These are phyloP conservation scores for Sturnira hondurensis DNA, from an alignment of 2,113 vertebrate species.

Conservation along the genomic window DNA sequence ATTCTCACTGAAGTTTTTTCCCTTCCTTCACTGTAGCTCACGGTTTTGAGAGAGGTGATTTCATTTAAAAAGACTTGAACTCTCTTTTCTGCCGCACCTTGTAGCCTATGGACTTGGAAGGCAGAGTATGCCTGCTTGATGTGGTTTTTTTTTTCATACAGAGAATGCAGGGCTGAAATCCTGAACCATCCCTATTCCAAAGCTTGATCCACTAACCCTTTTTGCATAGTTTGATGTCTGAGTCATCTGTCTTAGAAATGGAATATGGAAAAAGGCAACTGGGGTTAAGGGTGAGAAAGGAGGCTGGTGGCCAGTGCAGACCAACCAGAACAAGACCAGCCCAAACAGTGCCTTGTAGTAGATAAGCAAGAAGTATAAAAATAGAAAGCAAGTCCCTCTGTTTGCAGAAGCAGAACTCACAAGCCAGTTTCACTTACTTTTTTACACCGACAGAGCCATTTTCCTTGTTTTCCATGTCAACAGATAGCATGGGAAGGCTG, in stretches of 20 bases:
- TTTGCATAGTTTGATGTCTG: neutral
- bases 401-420: slow-evolving; percentile 64
- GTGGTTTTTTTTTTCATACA: neutral
- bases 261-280: slow-evolving; percentile 35
- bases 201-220: neutral
- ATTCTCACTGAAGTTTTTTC: neutral
- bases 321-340: neutral
- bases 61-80: neutral
- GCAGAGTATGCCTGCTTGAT: neutral
- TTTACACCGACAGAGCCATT: slow-evolving; percentile 94
- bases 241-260: slow-evolving; percentile 16
- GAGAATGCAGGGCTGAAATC: slow-evolving; percentile 26
- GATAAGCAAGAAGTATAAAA: slow-evolving; percentile 51
- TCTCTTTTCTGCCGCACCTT: neutral
- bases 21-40: neutral
- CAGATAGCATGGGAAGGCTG: slow-evolving; percentile 79
- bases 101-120: neutral
- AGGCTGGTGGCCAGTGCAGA: slow-evolving; percentile 25
- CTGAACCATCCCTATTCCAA: neutral
- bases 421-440: slow-evolving; percentile 86
- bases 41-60: slow-evolving; percentile 15
- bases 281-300: neutral
- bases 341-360: neutral
- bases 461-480: slow-evolving; percentile 95
- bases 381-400: slow-evolving; percentile 51